Evolutionary conservation across 1,140 invertebrate species (phyloP).

Genomic region (Linepithema humile): DNA sequence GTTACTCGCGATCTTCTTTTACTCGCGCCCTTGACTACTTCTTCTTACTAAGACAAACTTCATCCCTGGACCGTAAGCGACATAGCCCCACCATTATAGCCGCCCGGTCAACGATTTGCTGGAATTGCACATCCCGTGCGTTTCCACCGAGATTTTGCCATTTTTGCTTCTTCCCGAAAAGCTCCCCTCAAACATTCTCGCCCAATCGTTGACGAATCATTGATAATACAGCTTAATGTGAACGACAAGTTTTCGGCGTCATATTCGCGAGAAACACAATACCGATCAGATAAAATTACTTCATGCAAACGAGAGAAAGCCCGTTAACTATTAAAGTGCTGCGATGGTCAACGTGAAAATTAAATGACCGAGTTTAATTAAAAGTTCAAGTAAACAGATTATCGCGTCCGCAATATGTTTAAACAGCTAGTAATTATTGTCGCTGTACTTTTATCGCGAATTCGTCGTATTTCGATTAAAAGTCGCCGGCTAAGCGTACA

Average conservation of each 20-base stretch:
- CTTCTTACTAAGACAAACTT: slow-evolving; percentile 64
- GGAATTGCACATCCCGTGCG: slow-evolving; percentile 37
- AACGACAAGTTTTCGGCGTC: background rate
- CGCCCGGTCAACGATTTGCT: slow-evolving; percentile 59
- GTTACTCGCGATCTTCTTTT: slow-evolving; percentile 64
- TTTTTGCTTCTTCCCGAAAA: slow-evolving; percentile 25
- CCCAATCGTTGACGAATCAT: background rate
- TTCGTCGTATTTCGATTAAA: slow-evolving; percentile 29
- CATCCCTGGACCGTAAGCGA: slow-evolving; percentile 17
- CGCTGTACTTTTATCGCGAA: background rate
- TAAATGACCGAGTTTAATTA: slow-evolving; percentile 39
- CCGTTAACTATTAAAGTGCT: background rate
- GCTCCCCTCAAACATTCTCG: background rate
- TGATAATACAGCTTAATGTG: background rate
- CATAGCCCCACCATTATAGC: slow-evolving; percentile 45
- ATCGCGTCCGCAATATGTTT: slow-evolving; percentile 20
- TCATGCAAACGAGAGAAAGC: background rate
- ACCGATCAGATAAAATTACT: background rate
- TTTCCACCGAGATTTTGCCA: slow-evolving; percentile 36
- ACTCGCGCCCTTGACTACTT: slow-evolving; percentile 42
- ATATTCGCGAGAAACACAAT: background rate
- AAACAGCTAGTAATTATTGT: background rate
- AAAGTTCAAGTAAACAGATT: slow-evolving; percentile 32
- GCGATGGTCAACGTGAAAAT: slow-evolving; percentile 7
- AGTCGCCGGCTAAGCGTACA: slow-evolving; percentile 24